phyloP scores from a whole-genome alignment of 2,797 vertebrate species.

The Parauchenoglanis punctatus region DNA sequence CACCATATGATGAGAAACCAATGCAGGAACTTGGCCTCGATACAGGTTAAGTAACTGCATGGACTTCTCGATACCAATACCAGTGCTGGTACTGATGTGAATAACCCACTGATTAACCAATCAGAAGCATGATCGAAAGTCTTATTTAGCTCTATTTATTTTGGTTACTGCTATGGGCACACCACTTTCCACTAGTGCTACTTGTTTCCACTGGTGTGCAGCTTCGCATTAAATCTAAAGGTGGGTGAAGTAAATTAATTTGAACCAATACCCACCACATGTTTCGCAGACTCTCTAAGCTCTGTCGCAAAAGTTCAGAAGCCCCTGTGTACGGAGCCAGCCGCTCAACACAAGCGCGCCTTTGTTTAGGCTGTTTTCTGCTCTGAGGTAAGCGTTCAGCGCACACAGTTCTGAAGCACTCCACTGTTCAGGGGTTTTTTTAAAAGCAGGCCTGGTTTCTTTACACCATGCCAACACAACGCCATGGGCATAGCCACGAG shows the following conservation, averaged over 20 bases:
- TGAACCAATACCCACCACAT: neutral
- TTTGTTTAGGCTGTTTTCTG: slow-evolving; percentile 40
- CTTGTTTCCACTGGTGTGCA: neutral
- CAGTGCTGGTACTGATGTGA: neutral
- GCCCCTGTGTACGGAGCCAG: neutral
- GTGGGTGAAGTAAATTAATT: neutral
- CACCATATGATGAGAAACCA: neutral
- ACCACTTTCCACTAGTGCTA: neutral
- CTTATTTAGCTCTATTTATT: neutral
- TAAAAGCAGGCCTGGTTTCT: slow-evolving; percentile 27
- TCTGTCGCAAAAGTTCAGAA: neutral
- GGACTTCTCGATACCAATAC: neutral
- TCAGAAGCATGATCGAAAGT: neutral
- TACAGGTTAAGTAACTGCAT: too few species aligned
- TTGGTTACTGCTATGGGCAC: too few species aligned
- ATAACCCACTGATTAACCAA: neutral
- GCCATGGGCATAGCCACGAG: slow-evolving; percentile 20
- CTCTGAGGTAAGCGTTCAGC: slow-evolving; percentile 31
- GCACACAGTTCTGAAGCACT: slow-evolving; percentile 27
- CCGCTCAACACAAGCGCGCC: slow-evolving; percentile 12
- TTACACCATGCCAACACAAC: slow-evolving; percentile 28
- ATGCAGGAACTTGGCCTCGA: neutral
- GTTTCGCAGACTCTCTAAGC: neutral
- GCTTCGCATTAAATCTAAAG: neutral
- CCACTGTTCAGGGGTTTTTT: slow-evolving; percentile 28